Conservation (phyloP, 2,113 vertebrate species). For the Ophthalmolycus amberensis region DNA sequence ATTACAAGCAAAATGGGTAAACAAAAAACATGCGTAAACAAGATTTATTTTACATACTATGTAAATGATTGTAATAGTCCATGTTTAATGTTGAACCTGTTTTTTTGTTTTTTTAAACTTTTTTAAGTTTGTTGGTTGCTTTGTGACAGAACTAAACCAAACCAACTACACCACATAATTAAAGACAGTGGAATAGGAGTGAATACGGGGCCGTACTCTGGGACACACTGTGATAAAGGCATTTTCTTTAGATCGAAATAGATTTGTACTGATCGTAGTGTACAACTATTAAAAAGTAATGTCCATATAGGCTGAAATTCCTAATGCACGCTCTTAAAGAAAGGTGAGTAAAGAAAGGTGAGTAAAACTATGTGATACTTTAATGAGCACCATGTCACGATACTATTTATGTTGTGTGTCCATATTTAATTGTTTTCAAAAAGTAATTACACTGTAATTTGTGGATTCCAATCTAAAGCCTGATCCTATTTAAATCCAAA, state of each 20-base stretch:
- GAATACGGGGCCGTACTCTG: neutral
- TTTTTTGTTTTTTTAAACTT: no score
- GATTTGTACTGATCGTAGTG: neutral
- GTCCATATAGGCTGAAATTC: neutral
- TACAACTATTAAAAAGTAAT: neutral
- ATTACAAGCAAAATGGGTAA: neutral
- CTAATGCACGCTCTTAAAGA: neutral
- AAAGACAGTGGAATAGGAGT: neutral
- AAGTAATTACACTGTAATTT: neutral
- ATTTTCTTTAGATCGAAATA: neutral
- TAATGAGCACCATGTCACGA: neutral
- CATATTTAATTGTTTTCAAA: no score
- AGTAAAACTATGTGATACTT: neutral
- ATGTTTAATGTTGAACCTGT: no score
- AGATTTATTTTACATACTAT: neutral
- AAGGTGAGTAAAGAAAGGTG: neutral
- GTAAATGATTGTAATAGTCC: no score
- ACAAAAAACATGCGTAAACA: neutral
- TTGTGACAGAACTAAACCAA: neutral
- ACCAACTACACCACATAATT: neutral
- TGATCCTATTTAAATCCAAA: neutral
- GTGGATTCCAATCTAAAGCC: neutral
- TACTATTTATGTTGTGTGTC: neutral
- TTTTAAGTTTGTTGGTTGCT: neutral
- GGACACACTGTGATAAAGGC: neutral